These are phyloP conservation scores for Cepphus grylle DNA, from an alignment of 2,113 vertebrate genomes.

Conservation along the genomic window DNA sequence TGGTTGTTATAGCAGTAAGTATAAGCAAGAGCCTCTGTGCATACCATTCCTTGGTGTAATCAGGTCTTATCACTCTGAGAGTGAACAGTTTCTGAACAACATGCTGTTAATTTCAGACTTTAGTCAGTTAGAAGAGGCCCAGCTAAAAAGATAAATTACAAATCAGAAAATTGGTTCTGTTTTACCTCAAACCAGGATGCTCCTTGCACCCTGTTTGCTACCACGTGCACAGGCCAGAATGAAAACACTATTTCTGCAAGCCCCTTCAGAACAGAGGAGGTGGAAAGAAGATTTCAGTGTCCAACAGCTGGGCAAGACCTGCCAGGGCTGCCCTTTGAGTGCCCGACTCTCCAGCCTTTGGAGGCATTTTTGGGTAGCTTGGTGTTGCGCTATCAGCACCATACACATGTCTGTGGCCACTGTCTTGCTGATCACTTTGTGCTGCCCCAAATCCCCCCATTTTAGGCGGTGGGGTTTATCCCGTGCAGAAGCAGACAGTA, in stretches of 20 bases:
- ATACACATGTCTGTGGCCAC: accelerated
- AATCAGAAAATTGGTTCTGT: no score
- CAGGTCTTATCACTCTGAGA: no score
- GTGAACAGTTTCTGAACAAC: no score
- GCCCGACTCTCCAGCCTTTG: background rate
- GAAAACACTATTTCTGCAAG: background rate
- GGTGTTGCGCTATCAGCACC: background rate
- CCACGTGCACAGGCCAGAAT: background rate
- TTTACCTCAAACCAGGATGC: no score
- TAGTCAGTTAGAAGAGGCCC: no score
- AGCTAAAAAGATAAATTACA: no score
- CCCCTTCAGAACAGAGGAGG: background rate
- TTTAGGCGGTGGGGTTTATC: background rate
- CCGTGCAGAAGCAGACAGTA: background rate
- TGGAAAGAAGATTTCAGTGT: background rate
- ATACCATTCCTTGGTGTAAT: no score
- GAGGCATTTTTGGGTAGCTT: background rate
- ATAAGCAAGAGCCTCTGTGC: no score
- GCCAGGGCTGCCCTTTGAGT: background rate
- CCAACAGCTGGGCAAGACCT: background rate
- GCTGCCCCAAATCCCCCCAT: accelerated
- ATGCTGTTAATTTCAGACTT: no score
- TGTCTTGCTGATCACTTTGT: background rate
- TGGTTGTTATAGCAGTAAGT: no score
- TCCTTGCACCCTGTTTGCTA: background rate